Base-by-base conservation (phyloP, 2,113 vertebrate species). In the Cephalopterus ornatus region DNA sequence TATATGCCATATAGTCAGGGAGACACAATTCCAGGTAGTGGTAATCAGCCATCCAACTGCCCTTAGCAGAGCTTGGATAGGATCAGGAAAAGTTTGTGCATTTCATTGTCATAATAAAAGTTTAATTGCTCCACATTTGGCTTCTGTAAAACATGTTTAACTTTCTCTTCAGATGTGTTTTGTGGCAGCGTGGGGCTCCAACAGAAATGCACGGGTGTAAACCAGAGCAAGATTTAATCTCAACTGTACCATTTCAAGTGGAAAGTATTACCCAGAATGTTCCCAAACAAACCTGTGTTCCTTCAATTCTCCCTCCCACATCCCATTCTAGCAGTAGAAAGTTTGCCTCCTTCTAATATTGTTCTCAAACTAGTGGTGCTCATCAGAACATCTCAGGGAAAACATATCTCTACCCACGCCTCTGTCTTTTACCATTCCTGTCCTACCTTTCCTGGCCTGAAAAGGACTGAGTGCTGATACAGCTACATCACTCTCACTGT, bases 281-380 rank as follows among this genome's bases (percentile, higher is more conserved):
- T 93, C 91, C 86, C 83, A 89, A 94, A 94, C 77, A 92, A 85
- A 87, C 59, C 16, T 9, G 22, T 52, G 44, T 61, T 85, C 81
- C 78, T 85, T 67, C 71, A 88, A 2, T 70, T 74, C 75, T 83
- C 42, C 80, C 79, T 95, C 83, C 85, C 76, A 88, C 63, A 91
- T 32, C 63, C 58, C 83, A 74, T 58, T 73, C 73, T 58, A 74
- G 68, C 56, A 81, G 59, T 0, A 77, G 42, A 86, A 88, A 92
- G 71, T 58, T 70, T 67, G 62, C 23, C 59, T 82, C 56, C 39
- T 71, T 39, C 8, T 37, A 89, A 79, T 39, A 82, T 2, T 58
- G 50, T 62, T 88, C 77, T 85, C 75, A 76, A 87, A 76, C 23
- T 8, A 70, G 68, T 22, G 74, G 70, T 65, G 67, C n/a, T 88